phyloP scores from a whole-genome alignment of 2,797 vertebrate species.

The Podarcis siculus region DNA sequence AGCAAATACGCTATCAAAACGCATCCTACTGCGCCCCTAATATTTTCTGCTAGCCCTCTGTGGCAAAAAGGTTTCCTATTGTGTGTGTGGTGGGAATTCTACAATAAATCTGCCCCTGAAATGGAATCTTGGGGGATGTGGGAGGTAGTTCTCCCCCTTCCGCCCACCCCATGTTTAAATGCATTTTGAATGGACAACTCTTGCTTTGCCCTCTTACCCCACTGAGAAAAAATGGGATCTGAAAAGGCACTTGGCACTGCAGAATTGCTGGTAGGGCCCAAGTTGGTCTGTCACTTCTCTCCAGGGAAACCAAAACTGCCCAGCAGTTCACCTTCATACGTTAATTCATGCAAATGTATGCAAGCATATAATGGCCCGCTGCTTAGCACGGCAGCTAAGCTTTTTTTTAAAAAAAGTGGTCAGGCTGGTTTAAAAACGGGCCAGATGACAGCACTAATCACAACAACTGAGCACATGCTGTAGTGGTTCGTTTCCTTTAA shows the following conservation, averaged over 20 bases:
- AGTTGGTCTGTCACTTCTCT: neutral
- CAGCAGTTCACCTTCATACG: conserved; percentile 15
- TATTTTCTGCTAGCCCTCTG: neutral
- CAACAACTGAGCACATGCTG: conserved; percentile 50
- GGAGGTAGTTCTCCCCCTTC: neutral
- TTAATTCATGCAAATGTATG: conserved; percentile 36
- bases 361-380: conserved; percentile 6
- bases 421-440: conserved; percentile 40
- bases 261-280: conserved; percentile 15
- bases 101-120: conserved; percentile 7
- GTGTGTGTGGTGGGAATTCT: neutral
- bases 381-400: conserved; percentile 9
- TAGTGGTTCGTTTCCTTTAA: conserved; percentile 50
- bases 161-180: neutral
- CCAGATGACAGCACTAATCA: conserved; percentile 39
- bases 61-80: conserved; percentile 6
- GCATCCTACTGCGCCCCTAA: conserved; percentile 21
- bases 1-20: conserved; percentile 34
- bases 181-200: conserved; percentile 24
- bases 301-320: neutral
- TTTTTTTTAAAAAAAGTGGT: conserved; percentile 10
- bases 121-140: neutral
- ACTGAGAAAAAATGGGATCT: conserved; percentile 38
- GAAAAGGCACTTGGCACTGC: neutral
- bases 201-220: neutral